These are phyloP conservation scores for Andrena minutula DNA, from an alignment of 2,888 invertebrate species.

Conservation along the genomic window DNA sequence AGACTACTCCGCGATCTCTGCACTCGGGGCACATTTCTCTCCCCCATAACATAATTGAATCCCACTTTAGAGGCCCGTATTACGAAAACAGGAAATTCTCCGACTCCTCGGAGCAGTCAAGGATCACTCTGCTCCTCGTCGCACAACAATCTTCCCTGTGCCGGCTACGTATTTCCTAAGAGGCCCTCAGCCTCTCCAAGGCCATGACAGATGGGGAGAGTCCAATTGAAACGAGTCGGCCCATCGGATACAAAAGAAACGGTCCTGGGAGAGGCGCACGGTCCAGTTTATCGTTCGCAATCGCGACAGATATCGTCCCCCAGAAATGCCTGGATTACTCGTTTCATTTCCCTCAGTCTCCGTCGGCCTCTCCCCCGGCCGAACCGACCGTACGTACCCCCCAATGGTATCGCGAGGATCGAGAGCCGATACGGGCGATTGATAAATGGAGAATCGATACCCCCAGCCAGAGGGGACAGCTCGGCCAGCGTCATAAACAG, in stretches of 20 bases:
- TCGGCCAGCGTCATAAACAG: slow-evolving; percentile 65
- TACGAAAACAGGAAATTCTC: too few species aligned
- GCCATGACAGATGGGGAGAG: background rate
- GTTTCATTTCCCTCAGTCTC: slow-evolving; percentile 47
- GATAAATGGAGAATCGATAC: slow-evolving; percentile 69
- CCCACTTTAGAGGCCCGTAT: background rate
- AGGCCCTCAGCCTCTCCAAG: slow-evolving; percentile 11
- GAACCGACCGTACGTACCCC: slow-evolving; percentile 10
- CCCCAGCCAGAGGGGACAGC: slow-evolving; percentile 27
- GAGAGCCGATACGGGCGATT: slow-evolving; percentile 61
- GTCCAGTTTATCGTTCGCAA: slow-evolving; percentile 45
- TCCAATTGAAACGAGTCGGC: background rate
- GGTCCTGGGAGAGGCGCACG: background rate
- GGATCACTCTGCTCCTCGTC: background rate
- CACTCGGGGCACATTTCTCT: slow-evolving; percentile 5
- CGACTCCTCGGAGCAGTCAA: background rate
- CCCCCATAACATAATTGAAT: slow-evolving; percentile 37
- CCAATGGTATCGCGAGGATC: slow-evolving; percentile 23
- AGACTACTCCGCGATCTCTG: slow-evolving; percentile 45
- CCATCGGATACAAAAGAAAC: background rate
- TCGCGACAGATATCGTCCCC: slow-evolving; percentile 54
- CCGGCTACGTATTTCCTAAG: background rate
- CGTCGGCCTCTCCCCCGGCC: background rate
- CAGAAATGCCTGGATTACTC: slow-evolving; percentile 30
- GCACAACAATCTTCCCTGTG: background rate